Conservation (phyloP, 37 sponge, comb jelly and placozoan species). For the Corticium candelabrum region DNA sequence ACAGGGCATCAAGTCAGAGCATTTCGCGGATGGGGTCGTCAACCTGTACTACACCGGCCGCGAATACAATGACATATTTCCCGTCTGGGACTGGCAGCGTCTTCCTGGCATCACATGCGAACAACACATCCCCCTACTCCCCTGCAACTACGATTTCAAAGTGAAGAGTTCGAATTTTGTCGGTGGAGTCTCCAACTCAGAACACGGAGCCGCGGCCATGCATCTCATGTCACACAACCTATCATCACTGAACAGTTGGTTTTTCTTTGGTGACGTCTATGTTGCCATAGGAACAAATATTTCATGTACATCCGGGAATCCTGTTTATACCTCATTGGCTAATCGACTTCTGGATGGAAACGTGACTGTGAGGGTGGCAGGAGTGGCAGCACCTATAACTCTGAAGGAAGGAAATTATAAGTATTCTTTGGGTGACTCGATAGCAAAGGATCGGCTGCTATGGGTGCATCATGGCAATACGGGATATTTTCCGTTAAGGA, state of each 20-base stretch:
- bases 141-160: background rate
- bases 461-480: background rate
- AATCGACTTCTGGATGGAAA: background rate
- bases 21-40: background rate
- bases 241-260: background rate
- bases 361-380: background rate
- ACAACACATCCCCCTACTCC: background rate
- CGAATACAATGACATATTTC: conserved; percentile 1
- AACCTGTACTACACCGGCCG: background rate
- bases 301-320: background rate
- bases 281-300: background rate
- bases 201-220: background rate
- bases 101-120: background rate
- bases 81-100: background rate
- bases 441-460: background rate
- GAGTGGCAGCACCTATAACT: background rate
- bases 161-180: background rate
- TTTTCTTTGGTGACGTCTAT: background rate
- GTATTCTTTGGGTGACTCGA: background rate
- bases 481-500: too few relatives aligned
- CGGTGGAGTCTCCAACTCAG: background rate
- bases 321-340: background rate
- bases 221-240: background rate
- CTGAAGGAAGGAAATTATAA: background rate
- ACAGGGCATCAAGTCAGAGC: background rate